Conservation (phyloP, 2,888 invertebrate genomes). For the Lysandra bellargus region DNA sequence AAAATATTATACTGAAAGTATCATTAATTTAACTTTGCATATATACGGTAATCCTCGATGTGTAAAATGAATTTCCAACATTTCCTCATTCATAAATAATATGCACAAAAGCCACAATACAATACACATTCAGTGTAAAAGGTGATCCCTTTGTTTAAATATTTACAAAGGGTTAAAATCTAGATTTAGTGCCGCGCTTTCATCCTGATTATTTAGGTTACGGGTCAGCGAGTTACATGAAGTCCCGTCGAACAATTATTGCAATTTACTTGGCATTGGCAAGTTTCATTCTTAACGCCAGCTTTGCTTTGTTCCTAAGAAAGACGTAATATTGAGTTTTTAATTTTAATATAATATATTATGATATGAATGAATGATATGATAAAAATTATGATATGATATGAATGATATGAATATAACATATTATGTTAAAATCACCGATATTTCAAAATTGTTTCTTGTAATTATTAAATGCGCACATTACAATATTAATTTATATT, state of each 20-base stretch:
- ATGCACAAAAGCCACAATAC: conserved; percentile 8
- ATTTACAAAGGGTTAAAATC: conserved; percentile 31
- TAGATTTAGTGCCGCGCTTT: conserved; percentile 28
- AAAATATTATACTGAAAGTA: too few species aligned
- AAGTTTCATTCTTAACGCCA: not conserved
- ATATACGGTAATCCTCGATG: not conserved
- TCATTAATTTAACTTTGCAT: not conserved
- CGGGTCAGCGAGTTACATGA: conserved; percentile 16
- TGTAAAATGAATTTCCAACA: not conserved
- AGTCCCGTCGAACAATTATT: not conserved
- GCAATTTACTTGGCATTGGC: not conserved
- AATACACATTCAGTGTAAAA: conserved; percentile 13
- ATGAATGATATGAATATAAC: too few species aligned
- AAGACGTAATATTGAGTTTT: not conserved
- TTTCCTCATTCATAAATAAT: conserved; percentile 11
- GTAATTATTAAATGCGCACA: not conserved
- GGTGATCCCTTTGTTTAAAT: conserved; percentile 27
- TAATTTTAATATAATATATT: not conserved
- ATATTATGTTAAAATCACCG: too few species aligned
- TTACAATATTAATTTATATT: not conserved
- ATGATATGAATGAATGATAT: too few species aligned
- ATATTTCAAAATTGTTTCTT: not conserved
- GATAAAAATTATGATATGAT: too few species aligned
- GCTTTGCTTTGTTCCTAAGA: not conserved
- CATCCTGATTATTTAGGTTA: conserved; percentile 29